Evolutionary conservation across 53 echinoderm and acorn worm genomes (phyloP).

Genomic region (Patiria pectinifera): DNA sequence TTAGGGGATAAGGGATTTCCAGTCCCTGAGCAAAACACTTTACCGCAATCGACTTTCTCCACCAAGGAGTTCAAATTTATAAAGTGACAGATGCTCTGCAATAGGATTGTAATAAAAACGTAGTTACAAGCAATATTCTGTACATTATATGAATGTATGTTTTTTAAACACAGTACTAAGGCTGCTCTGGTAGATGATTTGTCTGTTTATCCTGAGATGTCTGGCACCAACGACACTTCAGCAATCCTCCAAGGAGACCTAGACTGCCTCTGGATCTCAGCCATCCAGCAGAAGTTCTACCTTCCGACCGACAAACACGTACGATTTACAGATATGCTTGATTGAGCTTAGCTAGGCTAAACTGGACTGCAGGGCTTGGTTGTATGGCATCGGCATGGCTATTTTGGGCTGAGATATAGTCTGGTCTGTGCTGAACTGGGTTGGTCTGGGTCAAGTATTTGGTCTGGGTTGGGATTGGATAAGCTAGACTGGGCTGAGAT

Average conservation of each 20-base stretch:
- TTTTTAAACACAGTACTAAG: neutral
- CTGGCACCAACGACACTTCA: neutral
- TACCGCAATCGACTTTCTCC: neutral
- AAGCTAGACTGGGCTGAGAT: too few species aligned
- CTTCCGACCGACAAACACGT: slow-evolving; percentile 10
- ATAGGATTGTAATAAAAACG: neutral
- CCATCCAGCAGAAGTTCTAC: slow-evolving; percentile 6
- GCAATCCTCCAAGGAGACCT: neutral
- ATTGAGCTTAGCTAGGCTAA: neutral
- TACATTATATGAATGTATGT: neutral
- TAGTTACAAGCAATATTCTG: neutral
- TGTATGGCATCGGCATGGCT: too few species aligned
- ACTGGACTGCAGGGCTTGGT: too few species aligned
- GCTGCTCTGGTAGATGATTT: slow-evolving; percentile 5
- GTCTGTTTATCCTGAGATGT: slow-evolving; percentile 3
- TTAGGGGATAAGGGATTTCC: neutral
- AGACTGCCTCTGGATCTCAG: slow-evolving; percentile 25
- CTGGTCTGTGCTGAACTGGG: too few species aligned
- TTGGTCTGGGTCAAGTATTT: too few species aligned
- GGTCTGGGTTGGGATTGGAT: too few species aligned
- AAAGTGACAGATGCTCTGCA: neutral
- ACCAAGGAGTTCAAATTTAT: neutral
- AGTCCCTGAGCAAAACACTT: neutral
- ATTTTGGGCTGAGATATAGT: too few species aligned
- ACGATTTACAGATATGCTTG: neutral